Evolutionary conservation across 1,140 invertebrate genomes (phyloP), one percentile per base, ranked within the genome.

Genomic region (Psilanteris sp.): DNA sequence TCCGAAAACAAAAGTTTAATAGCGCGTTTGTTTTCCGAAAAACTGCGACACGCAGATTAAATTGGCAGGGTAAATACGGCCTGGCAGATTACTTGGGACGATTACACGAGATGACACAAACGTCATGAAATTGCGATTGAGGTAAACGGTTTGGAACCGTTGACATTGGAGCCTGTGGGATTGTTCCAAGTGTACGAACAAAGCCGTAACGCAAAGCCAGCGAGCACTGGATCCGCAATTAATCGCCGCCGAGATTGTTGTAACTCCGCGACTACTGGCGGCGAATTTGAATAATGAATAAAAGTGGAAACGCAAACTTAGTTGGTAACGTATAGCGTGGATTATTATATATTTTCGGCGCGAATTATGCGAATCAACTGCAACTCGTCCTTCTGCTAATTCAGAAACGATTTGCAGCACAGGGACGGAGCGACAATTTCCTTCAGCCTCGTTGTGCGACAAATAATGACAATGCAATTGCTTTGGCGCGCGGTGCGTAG

Each of bases 91-190:
- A 66, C 59, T 50, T 52, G 70, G 52, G 34, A 73, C 59, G 50
- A 66, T 73, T 64, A 73, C 50, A 59, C 29, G 67, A 72, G 68
- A 64, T 62, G 57, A 62, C 57, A 15, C 50, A 73, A 73, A 73
- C 70, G 70, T 73, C 70, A 73, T 66, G 70, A 73, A 73, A 73
- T 57, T 73, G 59, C 70, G 59, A 73, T 73, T 15, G 70, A 43
- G 59, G 70, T 73, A 66, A 73, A 73, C 70, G 70, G 59, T 73
- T 73, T 52, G 70, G 70, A 73, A 73, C 59, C 70, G 70, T 73
- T 73, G 59, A 73, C 70, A 72, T 64, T 72, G 31, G 68, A 62
- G 68, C 57, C 57, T 41, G 57, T 24, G 68, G 68, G 68, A 64
- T 72, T 72, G 68, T 64, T 72, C 68, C 57, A 64, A 72, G 68